phyloP scores from a whole-genome alignment of 2,113 vertebrate species.

The Leucopternis melanops region DNA sequence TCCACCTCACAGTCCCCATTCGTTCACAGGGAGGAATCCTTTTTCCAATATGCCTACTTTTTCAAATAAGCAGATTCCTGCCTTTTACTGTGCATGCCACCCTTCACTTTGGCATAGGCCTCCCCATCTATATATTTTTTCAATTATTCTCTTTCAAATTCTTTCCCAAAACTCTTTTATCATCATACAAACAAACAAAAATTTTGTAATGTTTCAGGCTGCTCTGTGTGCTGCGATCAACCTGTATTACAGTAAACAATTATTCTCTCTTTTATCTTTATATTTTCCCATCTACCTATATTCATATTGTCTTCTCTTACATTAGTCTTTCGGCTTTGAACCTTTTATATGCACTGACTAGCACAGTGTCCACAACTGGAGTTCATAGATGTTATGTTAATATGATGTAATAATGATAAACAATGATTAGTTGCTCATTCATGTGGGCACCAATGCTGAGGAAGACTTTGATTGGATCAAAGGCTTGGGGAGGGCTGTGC shows the following conservation, averaged over 20 bases:
- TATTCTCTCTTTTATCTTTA: neutral
- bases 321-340: neutral
- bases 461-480: neutral
- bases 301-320: neutral
- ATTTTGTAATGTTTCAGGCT: neutral
- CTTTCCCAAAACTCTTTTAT: neutral
- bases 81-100: neutral
- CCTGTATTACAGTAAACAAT: neutral
- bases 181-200: neutral
- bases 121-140: neutral
- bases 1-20: neutral
- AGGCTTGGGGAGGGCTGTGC: neutral
- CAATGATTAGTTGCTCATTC: neutral
- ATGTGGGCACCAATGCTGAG: neutral
- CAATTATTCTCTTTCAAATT: neutral
- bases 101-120: neutral
- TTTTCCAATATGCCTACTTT: neutral
- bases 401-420: neutral
- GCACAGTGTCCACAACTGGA: neutral
- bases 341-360: neutral
- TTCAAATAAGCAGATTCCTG: neutral
- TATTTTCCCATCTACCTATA: neutral
- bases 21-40: neutral
- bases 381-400: neutral
- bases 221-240: accelerated